A percentile compares a stretch with the other conserved stretches of the same genome.
phyloP scores from a whole-genome alignment of 2,113 vertebrate species.

The Piprites chloris region DNA sequence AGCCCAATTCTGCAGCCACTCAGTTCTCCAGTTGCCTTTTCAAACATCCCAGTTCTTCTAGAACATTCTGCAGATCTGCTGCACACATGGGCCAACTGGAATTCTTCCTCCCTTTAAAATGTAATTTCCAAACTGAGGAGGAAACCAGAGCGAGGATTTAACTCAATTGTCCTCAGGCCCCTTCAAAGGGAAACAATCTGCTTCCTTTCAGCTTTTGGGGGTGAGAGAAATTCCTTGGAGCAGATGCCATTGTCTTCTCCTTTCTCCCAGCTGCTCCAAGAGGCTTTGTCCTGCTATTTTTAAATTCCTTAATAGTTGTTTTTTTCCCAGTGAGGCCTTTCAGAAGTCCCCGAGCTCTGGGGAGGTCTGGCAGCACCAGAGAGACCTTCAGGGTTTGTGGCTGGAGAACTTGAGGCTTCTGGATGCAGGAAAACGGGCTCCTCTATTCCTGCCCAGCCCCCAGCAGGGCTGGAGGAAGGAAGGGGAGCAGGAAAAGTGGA shows the following conservation, averaged over 20 bases:
- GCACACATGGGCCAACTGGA: not conserved
- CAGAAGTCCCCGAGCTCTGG: not conserved
- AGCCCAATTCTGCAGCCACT: not conserved
- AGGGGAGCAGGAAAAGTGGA: not conserved
- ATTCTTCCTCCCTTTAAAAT: not conserved
- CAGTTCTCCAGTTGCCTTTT: not conserved
- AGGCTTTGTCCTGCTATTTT: slow-evolving; percentile 36
- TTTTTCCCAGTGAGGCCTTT: slow-evolving; percentile 22
- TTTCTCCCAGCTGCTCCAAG: slow-evolving; percentile 43
- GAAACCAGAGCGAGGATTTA: not conserved
- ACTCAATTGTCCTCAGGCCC: not conserved
- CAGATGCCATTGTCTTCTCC: slow-evolving; percentile 32
- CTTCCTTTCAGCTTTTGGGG: slow-evolving; percentile 44
- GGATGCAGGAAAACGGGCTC: not conserved
- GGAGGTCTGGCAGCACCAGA: slow-evolving; percentile 7
- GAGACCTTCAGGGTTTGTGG: not conserved
- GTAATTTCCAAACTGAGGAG: not conserved
- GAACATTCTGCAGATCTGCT: not conserved
- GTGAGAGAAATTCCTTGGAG: slow-evolving; percentile 9
- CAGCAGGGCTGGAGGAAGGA: not conserved
- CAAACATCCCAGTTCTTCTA: not conserved
- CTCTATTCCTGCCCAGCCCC: not conserved
- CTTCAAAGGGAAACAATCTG: slow-evolving; percentile 29
- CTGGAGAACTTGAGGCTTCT: slow-evolving; percentile 12
- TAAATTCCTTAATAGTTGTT: not conserved